phyloP scores from a whole-genome alignment of 2,113 vertebrate genomes.

The Oenanthe oenanthe region DNA sequence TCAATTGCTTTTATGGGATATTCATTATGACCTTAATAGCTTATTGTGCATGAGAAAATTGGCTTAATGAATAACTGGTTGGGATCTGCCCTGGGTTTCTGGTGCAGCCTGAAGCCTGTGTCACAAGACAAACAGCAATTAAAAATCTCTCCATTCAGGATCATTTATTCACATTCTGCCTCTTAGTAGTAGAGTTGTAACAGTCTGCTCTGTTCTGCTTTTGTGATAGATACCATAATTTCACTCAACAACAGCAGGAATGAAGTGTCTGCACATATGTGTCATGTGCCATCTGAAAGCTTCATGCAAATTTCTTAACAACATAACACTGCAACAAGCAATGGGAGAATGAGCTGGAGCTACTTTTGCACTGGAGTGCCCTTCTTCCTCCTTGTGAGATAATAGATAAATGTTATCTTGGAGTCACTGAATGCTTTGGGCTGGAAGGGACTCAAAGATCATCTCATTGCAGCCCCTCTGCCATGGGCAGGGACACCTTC shows the following conservation, averaged over 20 bases:
- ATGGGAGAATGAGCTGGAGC: background rate
- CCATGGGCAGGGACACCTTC: rapidly evolving
- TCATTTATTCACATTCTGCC: background rate
- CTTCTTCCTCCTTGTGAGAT: background rate
- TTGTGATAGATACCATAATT: background rate
- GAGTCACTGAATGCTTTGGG: background rate
- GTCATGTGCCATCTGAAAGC: background rate
- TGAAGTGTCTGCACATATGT: background rate
- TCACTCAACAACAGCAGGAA: background rate
- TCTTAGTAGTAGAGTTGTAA: background rate
- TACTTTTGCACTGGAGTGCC: rapidly evolving
- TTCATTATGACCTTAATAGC: background rate
- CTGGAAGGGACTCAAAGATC: background rate
- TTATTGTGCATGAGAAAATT: background rate
- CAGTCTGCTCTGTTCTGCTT: background rate
- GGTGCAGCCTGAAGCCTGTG: background rate
- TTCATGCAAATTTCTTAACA: background rate
- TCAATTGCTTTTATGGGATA: background rate
- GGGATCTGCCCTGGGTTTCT: background rate
- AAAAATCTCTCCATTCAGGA: background rate
- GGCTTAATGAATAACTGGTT: background rate
- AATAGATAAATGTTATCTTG: background rate
- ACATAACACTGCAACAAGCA: background rate
- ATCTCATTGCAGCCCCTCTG: background rate
- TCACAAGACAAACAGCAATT: background rate